phyloP scores from a whole-genome alignment of 2,113 vertebrate genomes.

The Calcarius ornatus region DNA sequence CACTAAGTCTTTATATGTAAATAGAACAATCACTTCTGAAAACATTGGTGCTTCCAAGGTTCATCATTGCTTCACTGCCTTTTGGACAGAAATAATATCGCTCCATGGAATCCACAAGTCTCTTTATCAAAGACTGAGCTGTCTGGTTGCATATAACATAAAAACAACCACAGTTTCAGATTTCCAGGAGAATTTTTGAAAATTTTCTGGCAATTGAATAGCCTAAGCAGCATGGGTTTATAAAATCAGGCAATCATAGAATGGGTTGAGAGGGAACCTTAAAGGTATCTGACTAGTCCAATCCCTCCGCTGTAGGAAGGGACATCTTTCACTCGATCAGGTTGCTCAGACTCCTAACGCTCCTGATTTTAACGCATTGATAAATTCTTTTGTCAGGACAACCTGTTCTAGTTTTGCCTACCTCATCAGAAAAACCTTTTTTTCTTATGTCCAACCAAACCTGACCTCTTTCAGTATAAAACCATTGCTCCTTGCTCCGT shows the following conservation, averaged over 20 bases:
- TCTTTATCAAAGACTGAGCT: background rate
- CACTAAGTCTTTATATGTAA: background rate
- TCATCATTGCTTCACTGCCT: background rate
- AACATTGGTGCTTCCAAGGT: background rate
- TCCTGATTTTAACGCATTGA: background rate
- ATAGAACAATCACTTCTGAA: background rate
- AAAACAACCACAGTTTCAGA: background rate
- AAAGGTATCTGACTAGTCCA: background rate
- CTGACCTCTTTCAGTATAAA: background rate
- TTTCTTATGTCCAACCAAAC: background rate
- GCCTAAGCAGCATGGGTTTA: background rate
- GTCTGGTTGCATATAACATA: background rate
- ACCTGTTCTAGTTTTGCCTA: background rate
- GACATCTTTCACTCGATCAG: background rate
- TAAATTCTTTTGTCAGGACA: background rate
- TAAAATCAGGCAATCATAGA: background rate
- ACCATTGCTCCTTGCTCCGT: background rate
- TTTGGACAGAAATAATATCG: background rate
- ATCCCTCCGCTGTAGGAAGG: background rate
- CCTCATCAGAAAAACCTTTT: background rate
- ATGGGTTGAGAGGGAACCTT: background rate
- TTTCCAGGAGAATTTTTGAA: background rate
- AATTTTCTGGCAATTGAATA: background rate
- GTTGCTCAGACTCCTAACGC: background rate
- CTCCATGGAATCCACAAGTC: background rate